Evolutionary conservation across 2,113 vertebrate species (phyloP).

Genomic region (Nerophis ophidion): DNA sequence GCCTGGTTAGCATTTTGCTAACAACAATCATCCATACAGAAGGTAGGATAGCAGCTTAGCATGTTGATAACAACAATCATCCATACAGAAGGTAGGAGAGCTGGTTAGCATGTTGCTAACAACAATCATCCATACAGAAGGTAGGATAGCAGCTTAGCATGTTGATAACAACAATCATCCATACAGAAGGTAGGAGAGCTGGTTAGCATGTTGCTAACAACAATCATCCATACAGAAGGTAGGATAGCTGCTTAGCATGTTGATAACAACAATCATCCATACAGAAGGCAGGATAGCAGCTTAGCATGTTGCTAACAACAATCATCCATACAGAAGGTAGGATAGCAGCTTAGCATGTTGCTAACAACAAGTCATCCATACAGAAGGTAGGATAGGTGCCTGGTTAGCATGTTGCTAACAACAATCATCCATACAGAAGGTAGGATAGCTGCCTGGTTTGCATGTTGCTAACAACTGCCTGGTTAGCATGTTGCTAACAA

Average conservation of each 20-base stretch:
- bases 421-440: conserved; percentile 99
- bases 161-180: conserved; percentile 82
- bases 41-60: conserved; percentile 70
- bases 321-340: conserved; percentile 98
- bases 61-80: conserved; percentile 77
- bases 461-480: conserved; percentile 13
- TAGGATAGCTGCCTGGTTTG: conserved; percentile 49
- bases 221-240: conserved; percentile 99
- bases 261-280: conserved; percentile 94
- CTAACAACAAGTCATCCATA: conserved; percentile 96
- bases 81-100: conserved; percentile 91
- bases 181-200: conserved; percentile 88
- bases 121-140: conserved; percentile 99
- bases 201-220: conserved; percentile 12
- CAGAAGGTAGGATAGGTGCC: conserved; percentile 82
- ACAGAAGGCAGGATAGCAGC: conserved; percentile 82
- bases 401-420: conserved; percentile 12
- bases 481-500: conserved; percentile 59
- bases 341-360: conserved; percentile 13
- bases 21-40: conserved; percentile 99
- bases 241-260: conserved; percentile 20
- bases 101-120: conserved; percentile 9
- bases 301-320: conserved; percentile 12
- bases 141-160: conserved; percentile 57
- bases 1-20: no score